Evolutionary conservation across 1,140 invertebrate genomes (phyloP), one percentile per base, ranked within the genome.

Genomic region (Drosophila tropicalis): DNA sequence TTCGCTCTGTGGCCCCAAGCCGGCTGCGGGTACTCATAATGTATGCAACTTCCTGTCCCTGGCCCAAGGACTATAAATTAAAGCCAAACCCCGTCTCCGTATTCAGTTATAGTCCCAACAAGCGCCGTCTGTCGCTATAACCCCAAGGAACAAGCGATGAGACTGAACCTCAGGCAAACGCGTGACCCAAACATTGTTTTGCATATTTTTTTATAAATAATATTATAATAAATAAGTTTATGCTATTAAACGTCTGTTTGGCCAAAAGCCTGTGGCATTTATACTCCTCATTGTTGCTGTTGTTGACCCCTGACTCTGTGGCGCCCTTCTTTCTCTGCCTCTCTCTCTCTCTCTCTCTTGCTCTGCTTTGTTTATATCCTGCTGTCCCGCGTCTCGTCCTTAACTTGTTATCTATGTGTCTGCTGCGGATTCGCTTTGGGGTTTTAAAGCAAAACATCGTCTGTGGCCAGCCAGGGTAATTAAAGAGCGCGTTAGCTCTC

Each of bases 221-320:
- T 86, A 76, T 79, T 86, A 87, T 82, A 86, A 87, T 86, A 86
- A 86, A 86, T 86, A 86, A 86, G 82, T 81, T 84, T 77, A 74
- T 70, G 81, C 81, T 69, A 73, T 84, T 85, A 84, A 84, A 74
- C 69, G 81, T 87, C 82, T 61, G 39, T 47, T 51, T 17, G 61
- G 62, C 17, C 32, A 58, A 58, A 68, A 62, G 64, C 77, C 77
- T 57, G 40, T 63, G 58, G 79, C 82, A 82, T 73, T 85, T 80
- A 73, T 75, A 32, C 62, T 51, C 62, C 54, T 55, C 67, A 60
- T 65, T 67, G 62, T 58, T 36, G 25, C 5, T 47, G 41, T 51
- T 75, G 39, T 47, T 55, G 40, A 70, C 65, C 55, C 41, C 10
- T 22, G 32, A 55, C 5, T 19, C 29, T 25, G 17, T 60, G 22